Conservation (phyloP, 2,888 invertebrate genomes). For the Rhagophthalmus giganteus region DNA sequence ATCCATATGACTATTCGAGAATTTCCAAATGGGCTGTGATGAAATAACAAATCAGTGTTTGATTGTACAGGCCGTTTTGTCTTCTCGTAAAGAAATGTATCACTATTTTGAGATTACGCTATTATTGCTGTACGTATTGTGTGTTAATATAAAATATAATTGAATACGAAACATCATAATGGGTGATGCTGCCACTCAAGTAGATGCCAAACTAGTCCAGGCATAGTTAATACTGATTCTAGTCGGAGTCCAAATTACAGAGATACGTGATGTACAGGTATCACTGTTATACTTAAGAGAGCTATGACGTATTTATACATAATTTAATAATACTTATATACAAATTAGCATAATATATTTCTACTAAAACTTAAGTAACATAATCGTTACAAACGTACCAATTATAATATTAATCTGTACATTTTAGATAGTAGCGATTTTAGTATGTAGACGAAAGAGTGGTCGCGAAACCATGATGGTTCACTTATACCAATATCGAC, state of each 20-base stretch:
- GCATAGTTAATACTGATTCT: slow-evolving; percentile 48
- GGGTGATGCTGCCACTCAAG: slow-evolving; percentile 31
- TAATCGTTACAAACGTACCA: slow-evolving; percentile 67
- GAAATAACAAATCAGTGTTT: slow-evolving; percentile 67
- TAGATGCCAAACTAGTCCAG: slow-evolving; percentile 44
- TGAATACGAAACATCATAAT: slow-evolving; percentile 33
- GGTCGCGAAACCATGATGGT: slow-evolving; percentile 32
- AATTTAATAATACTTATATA: slow-evolving; percentile 49
- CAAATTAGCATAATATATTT: slow-evolving; percentile 50
- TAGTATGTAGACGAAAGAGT: slow-evolving; percentile 33
- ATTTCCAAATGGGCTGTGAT: slow-evolving; percentile 84
- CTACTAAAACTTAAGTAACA: slow-evolving; percentile 54
- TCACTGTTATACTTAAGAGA: slow-evolving; percentile 36
- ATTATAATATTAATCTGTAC: slow-evolving; percentile 58
- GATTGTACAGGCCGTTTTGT: slow-evolving; percentile 72
- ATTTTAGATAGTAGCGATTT: slow-evolving; percentile 45
- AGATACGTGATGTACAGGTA: slow-evolving; percentile 25
- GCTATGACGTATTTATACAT: slow-evolving; percentile 53
- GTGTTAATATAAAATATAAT: slow-evolving; percentile 42
- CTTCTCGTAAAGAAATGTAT: slow-evolving; percentile 57
- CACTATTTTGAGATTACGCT: slow-evolving; percentile 52
- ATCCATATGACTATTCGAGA: slow-evolving; percentile 55
- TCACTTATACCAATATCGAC: slow-evolving; percentile 47
- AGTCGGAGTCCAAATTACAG: slow-evolving; percentile 42
- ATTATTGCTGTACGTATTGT: slow-evolving; percentile 48